Evolutionary conservation across 2,113 vertebrate genomes (phyloP), one percentile per base, ranked within the genome.

Genomic region (Pristiophorus japonicus): DNA sequence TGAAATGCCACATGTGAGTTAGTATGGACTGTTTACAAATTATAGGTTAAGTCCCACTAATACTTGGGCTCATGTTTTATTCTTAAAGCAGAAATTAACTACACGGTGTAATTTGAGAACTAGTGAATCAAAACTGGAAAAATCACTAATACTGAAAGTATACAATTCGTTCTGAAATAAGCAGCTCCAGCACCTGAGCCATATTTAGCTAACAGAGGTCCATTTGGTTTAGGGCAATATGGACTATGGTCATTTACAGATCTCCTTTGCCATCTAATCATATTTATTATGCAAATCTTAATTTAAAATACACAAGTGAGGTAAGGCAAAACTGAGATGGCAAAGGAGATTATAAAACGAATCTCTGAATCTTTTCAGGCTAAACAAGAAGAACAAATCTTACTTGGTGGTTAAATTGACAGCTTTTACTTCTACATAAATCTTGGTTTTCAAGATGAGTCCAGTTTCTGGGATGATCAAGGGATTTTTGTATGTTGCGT

Each of bases 351-450:
- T 51, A 38, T 94, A 67, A 65, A 94, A 66, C 0, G 38, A 4
- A 67, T 45, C 42, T 51, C 42, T 51, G 6, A 63, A 66, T 51
- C 47, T 51, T 94, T 94, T 27, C 87, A 90, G 4, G 51, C 87
- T 59, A 34, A 34, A 90, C 47, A 90, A 59, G 30, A 18, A 3
- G 22, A 51, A 65, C 59, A 42, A 18, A 38, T 95, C 97, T 97
- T 97, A 97, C 97, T 97, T 97, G 65, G 96, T 96, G 4, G 97
- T 98, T 96, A 98, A 96, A 96, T 98, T 97, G 95, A 96, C 97
- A 95, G 97, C 97, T 90, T 96, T 97, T 94, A 98, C 97, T 96
- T 97, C 96, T 0, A 97, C 98, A 51, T 96, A 97, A 20, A 98
- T 96, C 0, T 62, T 93, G 38, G 97, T 97, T 96, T 97, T 97